Evolutionary conservation across 2,113 vertebrate species (phyloP), one percentile per base, ranked within the genome.

Genomic region (Catharus fuscescens): DNA sequence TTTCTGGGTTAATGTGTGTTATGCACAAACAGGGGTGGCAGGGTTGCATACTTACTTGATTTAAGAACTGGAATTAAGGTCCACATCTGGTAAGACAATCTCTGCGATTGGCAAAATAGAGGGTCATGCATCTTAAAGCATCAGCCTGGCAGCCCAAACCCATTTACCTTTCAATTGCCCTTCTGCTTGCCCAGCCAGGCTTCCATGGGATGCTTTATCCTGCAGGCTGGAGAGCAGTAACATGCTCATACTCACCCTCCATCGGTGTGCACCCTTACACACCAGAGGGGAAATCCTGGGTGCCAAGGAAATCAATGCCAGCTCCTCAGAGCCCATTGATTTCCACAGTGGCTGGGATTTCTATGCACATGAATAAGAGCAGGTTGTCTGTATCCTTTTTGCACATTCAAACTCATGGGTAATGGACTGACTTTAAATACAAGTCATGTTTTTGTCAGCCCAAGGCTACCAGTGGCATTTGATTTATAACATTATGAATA

Each of bases 361-460:
- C 84, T 91, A 85, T 95, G 91, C 95, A 96, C 89, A 97, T 97
- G 93, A 96, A 93, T 95, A 65, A 86, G 32, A 77, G 25, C 18
- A 25, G 28, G 23, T 61, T 84, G 40, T 40, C 62, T 45, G 14
- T 5, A 23, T 8, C 50, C 32, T 59, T 86, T 79, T 47, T 48
- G 24, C 50, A 40, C 23, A 8, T 74, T 72, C 32, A 77, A 18
- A 76, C 80, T 60, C 72, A 34, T 9, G 31, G 45, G 38, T 88
- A 60, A 56, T 31, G 45, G 29, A 52, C 18, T 74, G 65, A 38
- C 15, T 66, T 87, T 81, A 79, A 71, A 85, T 26, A 54, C 40
- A 72, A 71, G 53, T 53, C 53, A 76, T 38, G 17, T 18, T 50
- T 54, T 53, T 88, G 81, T 79, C 66, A 62, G 6, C 16, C 42